Percentiles rank a stretch among this genome's conserved stretches.
phyloP scores from a whole-genome alignment of 2,888 invertebrate species.

The Oegoconia quadripuncta region DNA sequence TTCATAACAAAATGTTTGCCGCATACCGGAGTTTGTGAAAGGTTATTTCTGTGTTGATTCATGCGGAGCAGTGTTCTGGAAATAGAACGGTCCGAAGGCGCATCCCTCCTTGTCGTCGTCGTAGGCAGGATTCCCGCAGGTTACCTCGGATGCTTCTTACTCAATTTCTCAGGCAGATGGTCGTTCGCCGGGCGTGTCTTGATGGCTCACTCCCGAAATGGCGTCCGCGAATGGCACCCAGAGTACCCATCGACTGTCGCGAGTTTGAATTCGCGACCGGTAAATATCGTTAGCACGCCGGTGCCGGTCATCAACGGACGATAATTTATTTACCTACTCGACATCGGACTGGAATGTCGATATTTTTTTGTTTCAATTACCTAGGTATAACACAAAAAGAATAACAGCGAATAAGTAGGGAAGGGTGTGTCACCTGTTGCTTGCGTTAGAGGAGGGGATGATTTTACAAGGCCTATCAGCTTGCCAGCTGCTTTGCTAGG shows the following conservation, averaged over 20 bases:
- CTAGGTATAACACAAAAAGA: no score
- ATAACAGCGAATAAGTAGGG: no score
- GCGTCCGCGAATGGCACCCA: slow-evolving; percentile 69
- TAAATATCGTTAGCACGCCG: slow-evolving; percentile 56
- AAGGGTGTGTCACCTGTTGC: slow-evolving; percentile 76
- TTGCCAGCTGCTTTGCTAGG: slow-evolving; percentile 9
- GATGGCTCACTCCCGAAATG: slow-evolving; percentile 60
- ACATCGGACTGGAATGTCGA: slow-evolving; percentile 7
- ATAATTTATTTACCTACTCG: slow-evolving; percentile 13
- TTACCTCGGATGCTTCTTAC: slow-evolving; percentile 28
- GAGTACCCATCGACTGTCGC: slow-evolving; percentile 35
- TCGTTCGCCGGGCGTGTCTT: slow-evolving; percentile 67
- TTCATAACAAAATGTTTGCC: slow-evolving; percentile 56
- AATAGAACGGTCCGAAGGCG: slow-evolving; percentile 70
- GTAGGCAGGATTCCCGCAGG: slow-evolving; percentile 55
- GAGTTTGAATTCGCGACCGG: slow-evolving; percentile 72
- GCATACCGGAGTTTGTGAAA: slow-evolving; percentile 71
- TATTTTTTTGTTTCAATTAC: slow-evolving; percentile 10
- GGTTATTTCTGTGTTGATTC: slow-evolving; percentile 79
- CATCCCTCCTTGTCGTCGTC: slow-evolving; percentile 43
- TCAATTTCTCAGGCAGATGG: slow-evolving; percentile 22
- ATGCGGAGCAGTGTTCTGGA: slow-evolving; percentile 75
- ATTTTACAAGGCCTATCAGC: slow-evolving; percentile 11
- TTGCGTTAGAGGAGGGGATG: slow-evolving; percentile 31
- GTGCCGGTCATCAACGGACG: slow-evolving; percentile 34